These are phyloP conservation scores for Poecilia velifera DNA, from an alignment of 2,797 vertebrate genomes.

Conservation along the genomic window DNA sequence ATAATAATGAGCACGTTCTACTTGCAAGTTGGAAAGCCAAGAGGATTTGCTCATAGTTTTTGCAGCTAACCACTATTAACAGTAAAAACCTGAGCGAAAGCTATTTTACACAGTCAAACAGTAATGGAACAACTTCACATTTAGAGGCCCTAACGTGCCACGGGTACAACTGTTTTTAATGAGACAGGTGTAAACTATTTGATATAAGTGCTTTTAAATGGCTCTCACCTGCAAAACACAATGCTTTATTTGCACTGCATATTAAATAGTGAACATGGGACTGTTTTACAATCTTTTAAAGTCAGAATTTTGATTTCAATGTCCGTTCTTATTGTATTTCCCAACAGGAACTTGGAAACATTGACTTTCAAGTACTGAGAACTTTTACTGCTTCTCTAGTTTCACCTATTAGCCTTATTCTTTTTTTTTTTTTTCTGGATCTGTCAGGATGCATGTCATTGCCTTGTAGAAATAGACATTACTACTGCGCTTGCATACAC, in stretches of 20 bases:
- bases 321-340: background rate
- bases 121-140: background rate
- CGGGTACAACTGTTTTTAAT: background rate
- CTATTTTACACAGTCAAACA: background rate
- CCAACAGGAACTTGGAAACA: background rate
- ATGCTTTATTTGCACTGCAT: background rate
- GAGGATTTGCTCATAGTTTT: background rate
- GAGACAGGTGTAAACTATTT: background rate
- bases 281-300: background rate
- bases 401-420: background rate
- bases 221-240: background rate
- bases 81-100: background rate
- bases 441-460: background rate
- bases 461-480: slow-evolving; percentile 15
- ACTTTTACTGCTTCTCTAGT: slow-evolving; percentile 42
- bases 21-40: background rate
- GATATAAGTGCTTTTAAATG: background rate
- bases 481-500: slow-evolving; percentile 22
- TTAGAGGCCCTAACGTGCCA: background rate
- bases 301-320: background rate
- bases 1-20: background rate
- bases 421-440: background rate
- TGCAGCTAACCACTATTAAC: background rate
- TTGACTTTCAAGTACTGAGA: background rate
- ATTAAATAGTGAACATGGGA: background rate